Percentiles rank a stretch among this genome's conserved stretches.
These are phyloP conservation scores for Philereme transversata DNA, from an alignment of 2,888 invertebrate genomes.

Conservation along the genomic window DNA sequence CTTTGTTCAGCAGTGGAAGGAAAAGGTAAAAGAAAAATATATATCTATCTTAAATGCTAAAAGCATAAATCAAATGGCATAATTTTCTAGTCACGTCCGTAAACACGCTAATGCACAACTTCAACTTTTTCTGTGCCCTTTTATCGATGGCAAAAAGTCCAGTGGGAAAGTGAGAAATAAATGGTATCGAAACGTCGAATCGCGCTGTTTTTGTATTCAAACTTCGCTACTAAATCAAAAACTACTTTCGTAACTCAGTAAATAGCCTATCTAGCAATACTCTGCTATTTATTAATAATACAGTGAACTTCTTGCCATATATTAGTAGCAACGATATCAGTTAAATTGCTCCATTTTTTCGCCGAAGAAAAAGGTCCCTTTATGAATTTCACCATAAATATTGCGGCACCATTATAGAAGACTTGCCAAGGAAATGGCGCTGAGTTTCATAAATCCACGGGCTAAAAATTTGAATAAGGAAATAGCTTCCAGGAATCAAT, in stretches of 20 bases:
- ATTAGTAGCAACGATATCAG: constrained; percentile 7
- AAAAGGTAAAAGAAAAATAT: too few relatives aligned
- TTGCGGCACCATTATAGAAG: constrained; percentile 7
- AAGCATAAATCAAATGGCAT: too few relatives aligned
- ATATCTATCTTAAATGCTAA: too few relatives aligned
- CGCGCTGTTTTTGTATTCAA: constrained; percentile 63
- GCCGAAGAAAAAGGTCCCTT: too few relatives aligned
- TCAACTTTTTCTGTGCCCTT: constrained; percentile 57
- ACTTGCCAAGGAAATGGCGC: constrained; percentile 21
- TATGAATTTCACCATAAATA: too few relatives aligned
- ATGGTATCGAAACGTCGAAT: constrained; percentile 60
- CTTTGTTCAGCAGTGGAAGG: too few relatives aligned
- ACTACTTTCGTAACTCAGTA: constrained; percentile 46
- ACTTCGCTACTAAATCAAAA: constrained; percentile 67
- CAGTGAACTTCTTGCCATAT: background rate
- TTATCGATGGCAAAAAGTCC: constrained; percentile 60
- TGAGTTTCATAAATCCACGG: constrained; percentile 28
- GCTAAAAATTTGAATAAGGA: constrained; percentile 17
- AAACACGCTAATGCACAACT: constrained; percentile 57
- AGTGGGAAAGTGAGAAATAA: constrained; percentile 59
- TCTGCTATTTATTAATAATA: constrained; percentile 7
- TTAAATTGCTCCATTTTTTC: too few relatives aligned
- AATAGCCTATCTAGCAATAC: constrained; percentile 3
- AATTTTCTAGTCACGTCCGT: constrained; percentile 59
- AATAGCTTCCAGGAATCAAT: constrained; percentile 27